Conservation (phyloP, 2,113 vertebrate species). For the Notarius quadriscutis region DNA sequence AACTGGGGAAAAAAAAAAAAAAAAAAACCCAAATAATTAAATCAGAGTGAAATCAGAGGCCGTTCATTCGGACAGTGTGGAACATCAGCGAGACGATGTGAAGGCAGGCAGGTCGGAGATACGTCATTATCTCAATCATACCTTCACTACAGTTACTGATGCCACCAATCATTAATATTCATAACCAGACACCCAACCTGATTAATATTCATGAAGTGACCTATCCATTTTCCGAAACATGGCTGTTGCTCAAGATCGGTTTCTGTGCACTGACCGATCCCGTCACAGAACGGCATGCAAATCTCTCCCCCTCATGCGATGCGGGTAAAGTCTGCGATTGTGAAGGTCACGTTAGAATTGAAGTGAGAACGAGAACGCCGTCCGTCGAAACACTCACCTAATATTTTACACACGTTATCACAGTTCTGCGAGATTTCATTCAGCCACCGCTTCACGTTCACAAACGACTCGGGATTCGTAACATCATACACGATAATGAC, state of each 20-base stretch:
- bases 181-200: not conserved
- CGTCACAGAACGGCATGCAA: not conserved
- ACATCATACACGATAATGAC: constrained; percentile 86
- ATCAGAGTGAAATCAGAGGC: not conserved
- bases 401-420: constrained; percentile 80
- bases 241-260: not conserved
- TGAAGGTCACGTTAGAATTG: too few species aligned
- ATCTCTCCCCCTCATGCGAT: not conserved
- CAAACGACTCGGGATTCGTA: constrained; percentile 81
- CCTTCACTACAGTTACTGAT: too few species aligned
- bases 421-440: constrained; percentile 85
- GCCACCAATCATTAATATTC: not conserved
- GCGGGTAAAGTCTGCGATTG: not conserved
- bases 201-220: not conserved
- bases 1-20: constrained; percentile 61
- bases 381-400: constrained; percentile 67
- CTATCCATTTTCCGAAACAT: not conserved
- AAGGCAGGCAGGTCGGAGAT: not conserved
- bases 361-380: not conserved
- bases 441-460: constrained; percentile 82
- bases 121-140: not conserved
- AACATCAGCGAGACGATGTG: not conserved
- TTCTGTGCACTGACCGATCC: not conserved
- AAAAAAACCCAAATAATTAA: accelerated
- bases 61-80: too few species aligned